phyloP scores from a whole-genome alignment of 2,888 invertebrate species.

The Drosophila silvestris region DNA sequence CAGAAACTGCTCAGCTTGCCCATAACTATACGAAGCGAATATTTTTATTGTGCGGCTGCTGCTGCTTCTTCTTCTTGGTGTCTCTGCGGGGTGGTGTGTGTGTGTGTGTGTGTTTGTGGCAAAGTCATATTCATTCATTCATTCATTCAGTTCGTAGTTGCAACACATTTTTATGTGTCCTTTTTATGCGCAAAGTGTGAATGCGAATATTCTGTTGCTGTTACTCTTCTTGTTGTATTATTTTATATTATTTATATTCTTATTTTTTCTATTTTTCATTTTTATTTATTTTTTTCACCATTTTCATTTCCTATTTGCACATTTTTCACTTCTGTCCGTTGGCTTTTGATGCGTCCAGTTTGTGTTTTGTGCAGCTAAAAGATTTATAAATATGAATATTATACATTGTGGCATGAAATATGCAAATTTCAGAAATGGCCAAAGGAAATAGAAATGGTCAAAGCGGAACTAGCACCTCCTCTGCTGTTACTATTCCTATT shows the following conservation, averaged over 20 bases:
- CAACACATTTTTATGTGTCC: slow-evolving; percentile 77
- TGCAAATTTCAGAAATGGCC: slow-evolving; percentile 76
- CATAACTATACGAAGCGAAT: slow-evolving; percentile 53
- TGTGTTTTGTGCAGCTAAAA: slow-evolving; percentile 78
- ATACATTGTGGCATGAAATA: slow-evolving; percentile 81
- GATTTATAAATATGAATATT: slow-evolving; percentile 81
- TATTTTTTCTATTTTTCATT: slow-evolving; percentile 19
- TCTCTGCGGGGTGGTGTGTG: slow-evolving; percentile 5
- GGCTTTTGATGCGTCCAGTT: slow-evolving; percentile 77
- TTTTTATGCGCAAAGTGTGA: slow-evolving; percentile 70
- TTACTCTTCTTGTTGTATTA: slow-evolving; percentile 27
- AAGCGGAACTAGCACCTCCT: slow-evolving; percentile 64
- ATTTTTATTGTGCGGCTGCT: slow-evolving; percentile 70
- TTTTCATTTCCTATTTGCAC: slow-evolving; percentile 78
- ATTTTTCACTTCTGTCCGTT: slow-evolving; percentile 73
- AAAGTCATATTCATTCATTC: slow-evolving; percentile 70
- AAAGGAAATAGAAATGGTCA: slow-evolving; percentile 77
- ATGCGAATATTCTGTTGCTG: slow-evolving; percentile 44
- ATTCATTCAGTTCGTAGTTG: slow-evolving; percentile 70
- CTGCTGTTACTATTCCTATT: slow-evolving; percentile 7
- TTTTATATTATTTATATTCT: slow-evolving; percentile 32
- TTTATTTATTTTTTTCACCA: slow-evolving; percentile 39
- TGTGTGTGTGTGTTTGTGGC: slow-evolving; percentile 42
- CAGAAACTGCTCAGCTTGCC: slow-evolving; percentile 58
- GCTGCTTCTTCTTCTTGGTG: slow-evolving; percentile 20